Evolutionary conservation across 2,113 vertebrate genomes (phyloP).

Genomic region (Origma solitaria): DNA sequence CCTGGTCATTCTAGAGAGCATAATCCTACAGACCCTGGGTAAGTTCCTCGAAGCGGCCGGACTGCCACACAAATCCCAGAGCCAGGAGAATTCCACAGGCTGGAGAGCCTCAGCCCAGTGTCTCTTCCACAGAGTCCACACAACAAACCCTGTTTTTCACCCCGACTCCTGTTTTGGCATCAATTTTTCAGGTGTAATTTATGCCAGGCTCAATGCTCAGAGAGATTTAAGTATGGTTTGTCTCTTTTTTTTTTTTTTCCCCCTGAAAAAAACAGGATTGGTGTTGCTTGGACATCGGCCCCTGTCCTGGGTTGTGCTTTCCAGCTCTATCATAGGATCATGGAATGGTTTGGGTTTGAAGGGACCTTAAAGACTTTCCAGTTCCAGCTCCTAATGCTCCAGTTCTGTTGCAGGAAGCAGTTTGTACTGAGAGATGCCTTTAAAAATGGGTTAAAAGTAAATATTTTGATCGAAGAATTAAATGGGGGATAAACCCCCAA

Average conservation of each 20-base stretch:
- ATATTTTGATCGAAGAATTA: background rate
- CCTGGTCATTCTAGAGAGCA: slow-evolving; percentile 99
- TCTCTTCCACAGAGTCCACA: slow-evolving; percentile 54
- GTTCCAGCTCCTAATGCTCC: background rate
- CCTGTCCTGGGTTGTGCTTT: background rate
- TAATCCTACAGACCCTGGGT: slow-evolving; percentile 99
- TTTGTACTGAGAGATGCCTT: background rate
- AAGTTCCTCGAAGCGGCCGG: slow-evolving; percentile 79
- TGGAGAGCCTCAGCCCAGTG: slow-evolving; percentile 49
- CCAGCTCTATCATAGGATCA: background rate
- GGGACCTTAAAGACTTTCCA: background rate
- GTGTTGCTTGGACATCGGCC: background rate
- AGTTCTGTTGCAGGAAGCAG: background rate
- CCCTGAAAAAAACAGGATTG: background rate
- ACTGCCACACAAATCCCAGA: slow-evolving; percentile 61
- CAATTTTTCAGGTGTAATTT: background rate
- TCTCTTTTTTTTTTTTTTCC: background rate
- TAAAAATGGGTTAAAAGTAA: background rate
- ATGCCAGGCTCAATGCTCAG: background rate
- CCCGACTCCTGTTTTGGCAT: background rate
- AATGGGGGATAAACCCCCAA: rapidly evolving
- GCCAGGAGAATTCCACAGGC: background rate
- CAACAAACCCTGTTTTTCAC: background rate
- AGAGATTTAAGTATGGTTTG: background rate
- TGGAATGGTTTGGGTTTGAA: background rate